Percentiles rank a stretch among this genome's conserved stretches.
These are phyloP conservation scores for Idaea aversata DNA, from an alignment of 2,888 invertebrate genomes.

Conservation along the genomic window DNA sequence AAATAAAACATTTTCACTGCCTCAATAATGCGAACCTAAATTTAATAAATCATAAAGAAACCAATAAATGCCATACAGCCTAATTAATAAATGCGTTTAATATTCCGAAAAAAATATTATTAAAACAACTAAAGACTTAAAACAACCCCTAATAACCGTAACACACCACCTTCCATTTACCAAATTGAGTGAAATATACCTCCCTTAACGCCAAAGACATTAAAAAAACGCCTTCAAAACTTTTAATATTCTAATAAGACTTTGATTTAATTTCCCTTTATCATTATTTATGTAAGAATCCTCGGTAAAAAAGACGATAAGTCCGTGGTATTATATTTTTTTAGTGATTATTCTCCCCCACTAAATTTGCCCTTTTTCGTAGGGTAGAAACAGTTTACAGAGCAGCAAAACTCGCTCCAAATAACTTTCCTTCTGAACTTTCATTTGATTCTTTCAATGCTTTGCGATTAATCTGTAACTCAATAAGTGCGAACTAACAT, in stretches of 20 bases:
- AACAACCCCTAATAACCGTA: conserved; percentile 49
- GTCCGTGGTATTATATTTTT: conserved; percentile 70
- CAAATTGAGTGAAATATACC: conserved; percentile 77
- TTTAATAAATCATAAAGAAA: conserved; percentile 24
- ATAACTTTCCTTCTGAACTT: background rate
- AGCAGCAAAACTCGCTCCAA: conserved; percentile 16
- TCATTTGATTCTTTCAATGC: background rate
- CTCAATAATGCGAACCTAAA: conserved; percentile 8
- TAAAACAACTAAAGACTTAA: conserved; percentile 44
- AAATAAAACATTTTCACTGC: background rate
- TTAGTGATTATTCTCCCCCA: conserved; percentile 53
- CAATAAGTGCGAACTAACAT: background rate
- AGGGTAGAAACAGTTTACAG: conserved; percentile 51
- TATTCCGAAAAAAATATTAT: conserved; percentile 43
- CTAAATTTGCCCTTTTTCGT: conserved; percentile 38
- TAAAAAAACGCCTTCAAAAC: conserved; percentile 73
- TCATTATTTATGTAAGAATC: conserved; percentile 78
- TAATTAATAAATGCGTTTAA: conserved; percentile 60
- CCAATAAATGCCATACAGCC: conserved; percentile 44
- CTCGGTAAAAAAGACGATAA: conserved; percentile 71
- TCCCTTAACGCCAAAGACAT: conserved; percentile 75
- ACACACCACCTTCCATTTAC: conserved; percentile 67
- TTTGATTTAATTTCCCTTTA: conserved; percentile 80
- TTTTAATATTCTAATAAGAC: conserved; percentile 80
- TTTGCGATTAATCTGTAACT: background rate